Percentiles rank a stretch among this genome's conserved stretches.
Conservation (phyloP, 2,113 vertebrate species). For the Emydocephalus ijimae region DNA sequence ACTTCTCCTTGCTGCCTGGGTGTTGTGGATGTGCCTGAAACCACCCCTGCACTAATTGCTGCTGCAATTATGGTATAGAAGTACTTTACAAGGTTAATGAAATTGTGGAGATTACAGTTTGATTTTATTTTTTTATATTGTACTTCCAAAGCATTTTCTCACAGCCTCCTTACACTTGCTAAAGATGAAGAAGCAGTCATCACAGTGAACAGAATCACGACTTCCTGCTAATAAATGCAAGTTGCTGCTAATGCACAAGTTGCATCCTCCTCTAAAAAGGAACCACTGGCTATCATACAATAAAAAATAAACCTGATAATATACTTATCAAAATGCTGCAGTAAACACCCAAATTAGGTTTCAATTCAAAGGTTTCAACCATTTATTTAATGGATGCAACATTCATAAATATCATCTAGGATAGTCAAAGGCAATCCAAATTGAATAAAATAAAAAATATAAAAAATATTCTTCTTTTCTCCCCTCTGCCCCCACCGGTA, state of each 20-base stretch:
- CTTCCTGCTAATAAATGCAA: neutral
- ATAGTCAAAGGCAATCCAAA: neutral
- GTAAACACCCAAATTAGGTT: neutral
- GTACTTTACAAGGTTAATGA: neutral
- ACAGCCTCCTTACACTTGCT: neutral
- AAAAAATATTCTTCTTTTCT: neutral
- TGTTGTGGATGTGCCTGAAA: neutral
- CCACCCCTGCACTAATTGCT: neutral
- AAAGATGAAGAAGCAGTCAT: neutral
- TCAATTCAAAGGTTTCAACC: neutral
- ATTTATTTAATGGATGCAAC: neutral
- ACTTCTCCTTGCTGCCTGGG: neutral
- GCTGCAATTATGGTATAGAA: neutral
- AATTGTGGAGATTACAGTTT: neutral
- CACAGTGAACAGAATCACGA: neutral
- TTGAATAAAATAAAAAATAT: neutral
- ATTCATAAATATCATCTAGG: neutral
- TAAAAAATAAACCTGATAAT: neutral
- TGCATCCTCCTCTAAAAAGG: neutral
- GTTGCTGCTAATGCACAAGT: neutral
- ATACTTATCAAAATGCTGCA: neutral
- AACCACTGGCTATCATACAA: neutral
- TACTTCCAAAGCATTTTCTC: neutral
- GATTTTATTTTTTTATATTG: neutral
- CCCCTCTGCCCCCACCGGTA: accelerated